These are phyloP conservation scores for Yoshiicerus persimilis DNA, from an alignment of 1,140 invertebrate genomes.

Conservation along the genomic window DNA sequence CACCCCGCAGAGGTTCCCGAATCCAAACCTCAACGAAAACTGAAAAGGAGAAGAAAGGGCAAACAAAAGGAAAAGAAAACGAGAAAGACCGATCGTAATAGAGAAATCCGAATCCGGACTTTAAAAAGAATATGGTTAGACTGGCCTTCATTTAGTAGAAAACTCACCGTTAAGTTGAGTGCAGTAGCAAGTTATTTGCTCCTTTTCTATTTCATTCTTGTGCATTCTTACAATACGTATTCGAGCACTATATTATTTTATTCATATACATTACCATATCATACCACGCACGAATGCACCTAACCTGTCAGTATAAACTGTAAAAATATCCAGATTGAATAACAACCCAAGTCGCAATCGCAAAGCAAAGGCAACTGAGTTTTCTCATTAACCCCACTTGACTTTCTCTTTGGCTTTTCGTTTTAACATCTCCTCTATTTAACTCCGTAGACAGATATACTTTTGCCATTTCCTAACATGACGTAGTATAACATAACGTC, in stretches of 20 bases:
- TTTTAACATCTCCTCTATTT: not conserved
- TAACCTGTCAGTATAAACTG: not conserved
- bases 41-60: slow-evolving; percentile 3
- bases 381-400: not conserved
- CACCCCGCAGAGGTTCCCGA: not conserved
- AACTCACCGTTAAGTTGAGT: not conserved
- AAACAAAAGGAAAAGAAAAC: slow-evolving; percentile 10
- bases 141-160: slow-evolving; percentile 16
- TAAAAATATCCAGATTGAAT: not conserved
- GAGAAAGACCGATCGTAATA: not conserved
- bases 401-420: not conserved
- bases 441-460: not conserved
- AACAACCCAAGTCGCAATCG: not conserved
- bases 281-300: not conserved
- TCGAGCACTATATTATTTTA: not conserved
- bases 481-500: not conserved
- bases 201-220: not conserved
- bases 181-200: slow-evolving; percentile 8
- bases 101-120: slow-evolving; percentile 1
- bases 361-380: not conserved
- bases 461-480: not conserved
- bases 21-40: not conserved
- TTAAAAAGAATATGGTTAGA: slow-evolving; percentile 19
- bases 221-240: not conserved
- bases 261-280: not conserved